Evolutionary conservation across 2,888 invertebrate species (phyloP).

Genomic region (Argynnis bischoffii): DNA sequence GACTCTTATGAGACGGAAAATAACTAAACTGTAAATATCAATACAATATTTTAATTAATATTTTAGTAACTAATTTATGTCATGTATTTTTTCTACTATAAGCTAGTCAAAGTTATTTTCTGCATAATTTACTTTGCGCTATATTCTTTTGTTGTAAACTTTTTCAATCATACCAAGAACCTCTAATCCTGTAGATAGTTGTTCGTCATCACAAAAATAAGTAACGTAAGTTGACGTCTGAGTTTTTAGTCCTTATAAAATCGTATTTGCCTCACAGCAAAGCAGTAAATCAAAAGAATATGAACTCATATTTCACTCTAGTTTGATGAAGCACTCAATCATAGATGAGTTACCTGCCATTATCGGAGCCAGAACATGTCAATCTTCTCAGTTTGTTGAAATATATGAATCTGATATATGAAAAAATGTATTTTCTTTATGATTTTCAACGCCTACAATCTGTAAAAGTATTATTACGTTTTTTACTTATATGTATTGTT

Average conservation of each 20-base stretch:
- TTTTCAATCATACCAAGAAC: no score
- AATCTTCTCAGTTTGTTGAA: slow-evolving; percentile 31
- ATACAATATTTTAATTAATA: no score
- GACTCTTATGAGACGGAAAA: no score
- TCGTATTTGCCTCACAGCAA: slow-evolving; percentile 20
- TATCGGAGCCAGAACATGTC: slow-evolving; percentile 33
- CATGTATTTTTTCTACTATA: no score
- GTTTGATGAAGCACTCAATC: slow-evolving; percentile 38
- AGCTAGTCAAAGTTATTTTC: no score
- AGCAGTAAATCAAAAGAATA: slow-evolving; percentile 33
- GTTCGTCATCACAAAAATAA: no score
- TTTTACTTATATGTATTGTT: not conserved
- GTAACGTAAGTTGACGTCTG: not conserved
- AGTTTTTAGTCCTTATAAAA: slow-evolving; percentile 13
- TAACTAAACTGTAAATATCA: no score
- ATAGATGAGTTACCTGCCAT: slow-evolving; percentile 35
- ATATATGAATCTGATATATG: slow-evolving; percentile 25
- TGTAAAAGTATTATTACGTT: not conserved
- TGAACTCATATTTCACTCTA: slow-evolving; percentile 33
- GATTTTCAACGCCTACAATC: not conserved
- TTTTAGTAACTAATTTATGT: no score
- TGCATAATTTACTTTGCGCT: no score
- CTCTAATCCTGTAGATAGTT: no score
- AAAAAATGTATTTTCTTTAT: slow-evolving; percentile 9
- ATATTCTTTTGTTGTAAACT: no score